These are phyloP conservation scores for Eledona agricola DNA, from an alignment of 2,888 invertebrate species.

Conservation along the genomic window DNA sequence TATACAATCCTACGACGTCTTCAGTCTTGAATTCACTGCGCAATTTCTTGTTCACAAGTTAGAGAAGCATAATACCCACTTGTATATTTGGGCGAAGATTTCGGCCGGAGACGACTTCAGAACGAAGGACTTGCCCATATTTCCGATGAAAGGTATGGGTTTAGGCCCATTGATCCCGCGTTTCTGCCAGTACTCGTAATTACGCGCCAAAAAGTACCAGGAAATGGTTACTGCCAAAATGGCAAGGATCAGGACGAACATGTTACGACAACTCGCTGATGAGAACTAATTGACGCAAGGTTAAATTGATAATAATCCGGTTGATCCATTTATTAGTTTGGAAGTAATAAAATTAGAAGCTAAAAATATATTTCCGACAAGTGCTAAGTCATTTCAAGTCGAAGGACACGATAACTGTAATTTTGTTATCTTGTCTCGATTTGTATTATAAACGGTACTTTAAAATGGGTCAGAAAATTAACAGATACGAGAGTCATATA, in stretches of 20 bases:
- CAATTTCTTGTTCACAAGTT: slow-evolving; percentile 5
- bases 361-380: too few relatives aligned
- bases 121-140: slow-evolving; percentile 45
- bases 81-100: slow-evolving; percentile 50
- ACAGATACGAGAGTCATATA: too few relatives aligned
- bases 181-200: slow-evolving; percentile 44
- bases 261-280: background rate
- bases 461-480: too few relatives aligned
- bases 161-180: slow-evolving; percentile 46
- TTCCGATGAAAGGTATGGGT: slow-evolving; percentile 41
- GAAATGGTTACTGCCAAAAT: background rate
- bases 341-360: too few relatives aligned
- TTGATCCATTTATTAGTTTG: too few relatives aligned
- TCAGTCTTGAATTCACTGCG: slow-evolving; percentile 51
- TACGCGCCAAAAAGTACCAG: slow-evolving; percentile 14
- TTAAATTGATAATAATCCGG: too few relatives aligned
- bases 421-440: too few relatives aligned
- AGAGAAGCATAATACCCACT: slow-evolving; percentile 42
- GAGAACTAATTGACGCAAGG: background rate
- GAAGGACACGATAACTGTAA: too few relatives aligned
- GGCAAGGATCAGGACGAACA: slow-evolving; percentile 2
- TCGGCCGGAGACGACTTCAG: slow-evolving; percentile 47
- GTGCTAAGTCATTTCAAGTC: too few relatives aligned
- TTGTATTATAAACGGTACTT: too few relatives aligned
- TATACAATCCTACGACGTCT: slow-evolving; percentile 57